A percentile compares a stretch with the other conserved stretches of the same genome.
These are phyloP conservation scores for Pogonomyrmex barbatus DNA, from an alignment of 1,140 invertebrate genomes.

Conservation along the genomic window DNA sequence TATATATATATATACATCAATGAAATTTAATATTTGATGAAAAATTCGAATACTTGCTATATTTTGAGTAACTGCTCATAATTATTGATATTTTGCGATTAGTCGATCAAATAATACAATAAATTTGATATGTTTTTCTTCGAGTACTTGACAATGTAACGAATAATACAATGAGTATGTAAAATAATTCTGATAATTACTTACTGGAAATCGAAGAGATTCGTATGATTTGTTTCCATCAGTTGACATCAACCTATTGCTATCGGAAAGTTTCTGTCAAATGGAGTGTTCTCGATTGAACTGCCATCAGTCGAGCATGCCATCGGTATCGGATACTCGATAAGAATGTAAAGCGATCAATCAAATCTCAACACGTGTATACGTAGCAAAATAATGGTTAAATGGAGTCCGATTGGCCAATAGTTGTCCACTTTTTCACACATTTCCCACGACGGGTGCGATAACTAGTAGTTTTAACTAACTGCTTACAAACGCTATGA, in stretches of 20 bases:
- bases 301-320: slow-evolving; percentile 42
- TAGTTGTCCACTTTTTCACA: slow-evolving; percentile 47
- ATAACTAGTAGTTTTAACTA: neutral
- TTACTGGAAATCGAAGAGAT: slow-evolving; percentile 37
- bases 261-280: slow-evolving; percentile 50
- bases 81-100: no score
- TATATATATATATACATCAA: no score
- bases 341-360: slow-evolving; percentile 58
- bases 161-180: neutral
- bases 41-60: no score
- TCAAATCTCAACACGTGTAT: slow-evolving; percentile 38
- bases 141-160: neutral
- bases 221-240: slow-evolving; percentile 26
- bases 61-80: no score
- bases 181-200: slow-evolving; percentile 19
- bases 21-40: no score
- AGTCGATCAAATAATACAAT: no score
- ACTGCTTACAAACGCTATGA: neutral
- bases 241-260: slow-evolving; percentile 23
- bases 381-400: slow-evolving; percentile 35
- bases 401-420: slow-evolving; percentile 27
- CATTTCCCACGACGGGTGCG: neutral
- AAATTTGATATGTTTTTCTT: neutral
- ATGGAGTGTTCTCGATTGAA: slow-evolving; percentile 49
- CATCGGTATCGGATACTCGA: slow-evolving; percentile 43